phyloP scores from a whole-genome alignment of 1,140 invertebrate species.

The Atta colombica region DNA sequence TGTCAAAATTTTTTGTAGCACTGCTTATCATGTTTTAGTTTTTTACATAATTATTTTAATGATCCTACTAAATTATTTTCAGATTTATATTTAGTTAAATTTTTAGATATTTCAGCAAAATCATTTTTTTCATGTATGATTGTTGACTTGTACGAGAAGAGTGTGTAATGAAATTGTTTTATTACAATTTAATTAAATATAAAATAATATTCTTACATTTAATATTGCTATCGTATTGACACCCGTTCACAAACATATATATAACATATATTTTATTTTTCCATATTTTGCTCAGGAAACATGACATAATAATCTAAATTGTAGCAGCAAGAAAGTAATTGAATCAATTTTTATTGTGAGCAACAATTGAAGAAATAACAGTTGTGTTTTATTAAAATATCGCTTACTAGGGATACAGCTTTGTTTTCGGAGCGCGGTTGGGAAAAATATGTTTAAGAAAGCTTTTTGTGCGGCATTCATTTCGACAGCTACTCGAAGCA shows the following conservation, averaged over 20 bases:
- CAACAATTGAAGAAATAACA: neutral
- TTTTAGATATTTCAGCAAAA: too few relatives aligned
- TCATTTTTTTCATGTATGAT: neutral
- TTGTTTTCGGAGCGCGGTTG: neutral
- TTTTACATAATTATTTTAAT: too few relatives aligned
- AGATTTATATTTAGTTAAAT: too few relatives aligned
- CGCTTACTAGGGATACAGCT: neutral
- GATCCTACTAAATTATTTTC: too few relatives aligned
- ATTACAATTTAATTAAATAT: conserved; percentile 3
- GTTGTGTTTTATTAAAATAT: neutral
- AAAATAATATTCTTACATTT: neutral
- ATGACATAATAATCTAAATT: neutral
- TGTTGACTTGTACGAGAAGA: neutral
- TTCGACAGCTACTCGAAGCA: neutral
- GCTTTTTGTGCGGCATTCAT: neutral
- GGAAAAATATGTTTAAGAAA: neutral
- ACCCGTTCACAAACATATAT: too few relatives aligned
- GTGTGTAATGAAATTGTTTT: neutral
- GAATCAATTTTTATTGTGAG: neutral
- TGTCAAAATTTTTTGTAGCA: too few relatives aligned
- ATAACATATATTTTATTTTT: neutral
- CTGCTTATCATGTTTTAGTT: too few relatives aligned
- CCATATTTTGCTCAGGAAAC: neutral
- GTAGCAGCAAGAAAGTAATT: neutral
- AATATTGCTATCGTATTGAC: neutral